A percentile compares a stretch with the other conserved stretches of the same genome.
Conservation (phyloP, 2,797 vertebrate genomes). For the Helicolenus hilgendorfi region DNA sequence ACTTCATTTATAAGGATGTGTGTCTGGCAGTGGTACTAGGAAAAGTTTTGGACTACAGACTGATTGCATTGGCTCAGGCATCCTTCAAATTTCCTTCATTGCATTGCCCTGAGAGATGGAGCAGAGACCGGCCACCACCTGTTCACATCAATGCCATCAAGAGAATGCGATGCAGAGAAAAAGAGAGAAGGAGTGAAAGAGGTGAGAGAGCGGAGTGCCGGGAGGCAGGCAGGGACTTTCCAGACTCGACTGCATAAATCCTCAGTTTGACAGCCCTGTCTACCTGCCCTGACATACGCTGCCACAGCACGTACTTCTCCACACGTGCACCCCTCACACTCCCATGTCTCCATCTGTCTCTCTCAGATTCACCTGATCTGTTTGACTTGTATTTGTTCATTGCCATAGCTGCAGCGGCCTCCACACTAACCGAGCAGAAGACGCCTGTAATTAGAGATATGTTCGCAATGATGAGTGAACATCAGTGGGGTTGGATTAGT, state of each 20-base stretch:
- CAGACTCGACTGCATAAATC: constrained; percentile 79
- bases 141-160: constrained; percentile 38
- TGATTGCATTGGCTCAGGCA: constrained; percentile 8
- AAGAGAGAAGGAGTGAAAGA: background rate
- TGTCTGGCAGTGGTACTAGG: background rate
- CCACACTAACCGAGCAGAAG: constrained; percentile 33
- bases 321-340: constrained; percentile 34
- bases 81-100: constrained; percentile 28
- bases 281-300: constrained; percentile 73
- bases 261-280: constrained; percentile 77
- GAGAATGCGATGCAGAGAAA: constrained; percentile 13
- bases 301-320: constrained; percentile 51
- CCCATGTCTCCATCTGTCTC: constrained; percentile 37
- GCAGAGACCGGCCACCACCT: constrained; percentile 21
- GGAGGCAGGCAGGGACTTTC: constrained; percentile 84
- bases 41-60: background rate
- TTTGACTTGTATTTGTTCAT: constrained; percentile 84
- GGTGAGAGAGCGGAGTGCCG: constrained; percentile 24
- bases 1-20: background rate
- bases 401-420: constrained; percentile 80
- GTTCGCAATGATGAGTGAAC: constrained; percentile 60
- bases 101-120: background rate
- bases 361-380: constrained; percentile 59
- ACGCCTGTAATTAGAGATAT: constrained; percentile 65
- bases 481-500: constrained; percentile 43